Evolutionary conservation across 2,888 invertebrate genomes (phyloP).

Genomic region (Rhagium mordax): DNA sequence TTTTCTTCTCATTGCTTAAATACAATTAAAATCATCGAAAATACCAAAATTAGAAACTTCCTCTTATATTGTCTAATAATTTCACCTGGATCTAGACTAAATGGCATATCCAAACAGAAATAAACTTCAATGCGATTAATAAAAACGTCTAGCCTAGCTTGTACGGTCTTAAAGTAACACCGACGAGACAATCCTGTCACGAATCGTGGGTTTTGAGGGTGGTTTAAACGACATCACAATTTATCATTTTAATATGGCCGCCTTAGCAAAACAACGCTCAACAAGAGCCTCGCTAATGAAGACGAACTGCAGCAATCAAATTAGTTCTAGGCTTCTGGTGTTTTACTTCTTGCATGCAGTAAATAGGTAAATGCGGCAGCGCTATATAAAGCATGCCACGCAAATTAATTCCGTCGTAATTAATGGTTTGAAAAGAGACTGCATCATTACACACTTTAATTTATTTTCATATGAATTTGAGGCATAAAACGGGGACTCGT

Average conservation of each 20-base stretch:
- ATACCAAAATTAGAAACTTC: not conserved
- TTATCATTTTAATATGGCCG: conserved; percentile 35
- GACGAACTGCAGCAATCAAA: conserved; percentile 30
- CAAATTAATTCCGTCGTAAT: not conserved
- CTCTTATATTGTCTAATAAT: no score
- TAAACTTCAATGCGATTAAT: not conserved
- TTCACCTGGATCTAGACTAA: not conserved
- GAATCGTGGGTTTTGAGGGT: conserved; percentile 2
- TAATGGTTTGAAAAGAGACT: not conserved
- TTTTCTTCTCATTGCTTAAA: no score
- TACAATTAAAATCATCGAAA: no score
- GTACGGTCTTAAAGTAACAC: not conserved
- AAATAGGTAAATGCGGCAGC: not conserved
- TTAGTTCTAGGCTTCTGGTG: conserved; percentile 11
- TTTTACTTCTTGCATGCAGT: not conserved
- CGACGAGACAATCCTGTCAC: not conserved
- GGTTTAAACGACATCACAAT: conserved; percentile 27
- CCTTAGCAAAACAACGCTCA: conserved; percentile 33
- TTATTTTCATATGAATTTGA: not conserved
- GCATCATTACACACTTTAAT: not conserved
- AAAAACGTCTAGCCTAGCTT: not conserved
- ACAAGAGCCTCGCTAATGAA: conserved; percentile 30
- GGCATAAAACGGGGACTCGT: not conserved
- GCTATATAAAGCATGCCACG: not conserved
- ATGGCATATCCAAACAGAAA: not conserved